Evolutionary conservation across 2,888 invertebrate genomes (phyloP).

Genomic region (Lumbricus terrestris): DNA sequence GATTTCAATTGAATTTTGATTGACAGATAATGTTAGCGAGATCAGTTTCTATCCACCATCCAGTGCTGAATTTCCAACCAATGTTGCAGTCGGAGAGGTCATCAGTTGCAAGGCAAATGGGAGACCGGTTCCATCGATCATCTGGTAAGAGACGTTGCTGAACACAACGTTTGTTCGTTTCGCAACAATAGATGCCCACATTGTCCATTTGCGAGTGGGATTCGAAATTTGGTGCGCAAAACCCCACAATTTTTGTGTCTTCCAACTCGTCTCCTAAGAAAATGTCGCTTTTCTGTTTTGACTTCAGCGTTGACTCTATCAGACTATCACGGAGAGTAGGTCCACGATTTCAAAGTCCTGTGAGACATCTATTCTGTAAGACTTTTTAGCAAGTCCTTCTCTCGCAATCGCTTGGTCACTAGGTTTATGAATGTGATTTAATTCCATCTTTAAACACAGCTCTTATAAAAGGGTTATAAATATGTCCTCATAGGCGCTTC

Average conservation of each 20-base stretch:
- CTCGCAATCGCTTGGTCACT: too few relatives aligned
- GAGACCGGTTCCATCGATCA: background rate
- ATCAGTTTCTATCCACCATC: background rate
- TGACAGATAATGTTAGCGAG: background rate
- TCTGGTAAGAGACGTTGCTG: conserved; percentile 11
- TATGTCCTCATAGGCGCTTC: too few relatives aligned
- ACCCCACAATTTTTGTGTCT: background rate
- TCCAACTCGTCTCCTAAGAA: too few relatives aligned
- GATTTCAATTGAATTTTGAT: too few relatives aligned
- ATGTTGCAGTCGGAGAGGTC: background rate
- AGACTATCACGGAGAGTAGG: too few relatives aligned
- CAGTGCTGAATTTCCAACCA: background rate
- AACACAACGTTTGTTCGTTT: background rate
- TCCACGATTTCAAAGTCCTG: too few relatives aligned
- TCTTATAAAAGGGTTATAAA: too few relatives aligned
- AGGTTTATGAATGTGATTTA: too few relatives aligned
- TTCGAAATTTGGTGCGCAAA: background rate
- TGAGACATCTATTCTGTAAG: too few relatives aligned
- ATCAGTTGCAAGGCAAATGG: conserved; percentile 19
- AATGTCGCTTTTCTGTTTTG: too few relatives aligned
- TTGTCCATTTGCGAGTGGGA: background rate
- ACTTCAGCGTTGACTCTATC: too few relatives aligned
- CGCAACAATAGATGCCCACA: background rate
- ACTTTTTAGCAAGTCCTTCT: too few relatives aligned
- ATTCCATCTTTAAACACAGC: background rate